phyloP scores from a whole-genome alignment of 2,113 vertebrate genomes.

The Rostratula benghalensis region DNA sequence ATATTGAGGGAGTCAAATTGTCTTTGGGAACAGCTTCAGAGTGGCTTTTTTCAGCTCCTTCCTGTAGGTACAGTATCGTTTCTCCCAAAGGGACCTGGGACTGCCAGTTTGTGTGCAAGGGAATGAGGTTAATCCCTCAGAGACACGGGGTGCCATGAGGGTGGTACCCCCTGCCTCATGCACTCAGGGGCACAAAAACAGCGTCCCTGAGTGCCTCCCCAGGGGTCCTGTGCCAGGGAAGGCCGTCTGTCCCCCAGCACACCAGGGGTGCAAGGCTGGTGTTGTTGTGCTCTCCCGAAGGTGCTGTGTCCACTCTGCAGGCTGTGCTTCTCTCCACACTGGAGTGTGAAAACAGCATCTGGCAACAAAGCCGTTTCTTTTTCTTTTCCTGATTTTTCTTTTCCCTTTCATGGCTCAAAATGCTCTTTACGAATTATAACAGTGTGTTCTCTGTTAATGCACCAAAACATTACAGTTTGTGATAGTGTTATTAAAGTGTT shows the following conservation, averaged over 20 bases:
- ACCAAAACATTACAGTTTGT: slow-evolving; percentile 11
- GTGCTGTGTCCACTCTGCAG: not conserved
- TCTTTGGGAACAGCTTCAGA: not conserved
- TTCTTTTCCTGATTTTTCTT: not conserved
- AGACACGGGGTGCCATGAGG: rapidly evolving
- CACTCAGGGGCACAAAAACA: not conserved
- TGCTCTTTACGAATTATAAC: not conserved
- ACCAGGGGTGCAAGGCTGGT: not conserved
- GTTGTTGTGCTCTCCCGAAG: not conserved
- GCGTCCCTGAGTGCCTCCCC: not conserved
- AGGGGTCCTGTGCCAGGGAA: not conserved
- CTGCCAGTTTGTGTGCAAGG: not conserved
- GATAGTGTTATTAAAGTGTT: slow-evolving; percentile 1
- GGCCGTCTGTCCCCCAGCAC: not conserved
- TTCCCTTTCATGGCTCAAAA: not conserved
- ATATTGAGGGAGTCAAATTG: not conserved
- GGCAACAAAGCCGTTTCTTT: not conserved
- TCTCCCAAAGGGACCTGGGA: not conserved
- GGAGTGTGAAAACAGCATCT: not conserved
- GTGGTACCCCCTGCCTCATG: not conserved
- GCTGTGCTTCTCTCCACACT: not conserved
- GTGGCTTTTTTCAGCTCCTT: not conserved
- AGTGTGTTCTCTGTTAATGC: not conserved
- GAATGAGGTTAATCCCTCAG: not conserved
- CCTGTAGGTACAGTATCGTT: not conserved